Base-by-base conservation (phyloP, 2,797 vertebrate genomes). In the Aselliscus stoliczkanus region DNA sequence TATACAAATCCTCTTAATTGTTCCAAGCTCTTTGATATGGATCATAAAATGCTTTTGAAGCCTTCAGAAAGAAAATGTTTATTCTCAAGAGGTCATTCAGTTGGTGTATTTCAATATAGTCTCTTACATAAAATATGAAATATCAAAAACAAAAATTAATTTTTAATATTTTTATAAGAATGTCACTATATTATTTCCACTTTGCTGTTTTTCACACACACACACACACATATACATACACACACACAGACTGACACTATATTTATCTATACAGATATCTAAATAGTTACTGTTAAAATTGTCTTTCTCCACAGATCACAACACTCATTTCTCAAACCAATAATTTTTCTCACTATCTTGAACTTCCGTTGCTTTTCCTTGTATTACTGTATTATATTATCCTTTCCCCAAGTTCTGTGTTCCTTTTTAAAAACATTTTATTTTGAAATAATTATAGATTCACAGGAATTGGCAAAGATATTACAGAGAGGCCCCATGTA, bases 181-280 rank as follows among this genome's bases (percentile, higher is more conserved):
- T 62, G 10, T 23, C 23, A 39, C 0, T 17, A 77, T 31, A 90
- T 85, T 88, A 81, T 76, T 77, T 95, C 27, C 29, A 72, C 47
- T 62, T 94, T 98, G 97, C 98, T 98, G 98, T 91, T 88, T 98
- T 93, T 97, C 98, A 94, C 98, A 95, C 2, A 98, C 64, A 60
- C 98, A 99, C 13, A 98, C 98, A 72, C 0, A 42, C 13, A 69
- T 12, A 39, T 6, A 56, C 15, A 12, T 17, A 65, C n/a, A 64
- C 98, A 98, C 62, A 98, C 98, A 50, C 97, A 98, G 0, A 98
- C 97, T 29, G 15, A 69, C 10, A 60, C 75, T 23, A 97, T 98
- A 99, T 79, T 95, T 98, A 87, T 98, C 97, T 83, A 99, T 98
- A 92, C 97, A 98, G 88, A 96, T 96, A 72, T 98, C 92, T 80